Evolutionary conservation across 2,888 invertebrate genomes (phyloP), one percentile per base, ranked within the genome.

Genomic region (Drosophila quinaria): DNA sequence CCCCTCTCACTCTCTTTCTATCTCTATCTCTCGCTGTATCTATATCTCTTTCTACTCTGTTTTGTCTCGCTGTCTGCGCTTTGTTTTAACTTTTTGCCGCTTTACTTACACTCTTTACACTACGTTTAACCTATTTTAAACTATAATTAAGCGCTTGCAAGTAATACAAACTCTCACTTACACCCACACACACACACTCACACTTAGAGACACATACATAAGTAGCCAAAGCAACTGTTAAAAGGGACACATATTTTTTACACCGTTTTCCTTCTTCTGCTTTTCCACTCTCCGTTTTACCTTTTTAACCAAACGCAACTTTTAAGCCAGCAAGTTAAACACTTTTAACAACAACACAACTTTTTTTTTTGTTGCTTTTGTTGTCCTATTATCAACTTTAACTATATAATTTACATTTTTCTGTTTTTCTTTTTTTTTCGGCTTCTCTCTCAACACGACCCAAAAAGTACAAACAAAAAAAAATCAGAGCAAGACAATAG

Each of bases 291-390:
- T 56, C 29, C 59, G 64, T 63, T 74, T 70, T 79, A 80, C 69
- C 73, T 73, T 72, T 76, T 76, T 73, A 71, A 65, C 65, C 83
- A 73, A 82, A 80, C 71, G 76, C 80, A 85, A 85, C 87, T 85
- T 87, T 85, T 82, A 85, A 85, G 84, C 84, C 86, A 87, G 86
- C 82, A 85, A 85, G 87, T 85, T 85, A 87, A 85, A 85, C 85
- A 90, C 89, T 90, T 78, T 75, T 63, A 80, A 72, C 76, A 85
- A 80, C 82, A 81, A 84, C 85, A 87, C 47, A 47, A 80, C 74
- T 83, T 85, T 72, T 5, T 25, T 25, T 55, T 64, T 51, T 52
- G 62, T 58, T 72, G 73, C 52, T 79, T 69, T 78, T 78, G 55
- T 77, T 77, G 65, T 47, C 65, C 70, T 68, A 78, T 77, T 78